Evolutionary conservation across 2,888 invertebrate species (phyloP).

Genomic region (Ophioninae sp.): DNA sequence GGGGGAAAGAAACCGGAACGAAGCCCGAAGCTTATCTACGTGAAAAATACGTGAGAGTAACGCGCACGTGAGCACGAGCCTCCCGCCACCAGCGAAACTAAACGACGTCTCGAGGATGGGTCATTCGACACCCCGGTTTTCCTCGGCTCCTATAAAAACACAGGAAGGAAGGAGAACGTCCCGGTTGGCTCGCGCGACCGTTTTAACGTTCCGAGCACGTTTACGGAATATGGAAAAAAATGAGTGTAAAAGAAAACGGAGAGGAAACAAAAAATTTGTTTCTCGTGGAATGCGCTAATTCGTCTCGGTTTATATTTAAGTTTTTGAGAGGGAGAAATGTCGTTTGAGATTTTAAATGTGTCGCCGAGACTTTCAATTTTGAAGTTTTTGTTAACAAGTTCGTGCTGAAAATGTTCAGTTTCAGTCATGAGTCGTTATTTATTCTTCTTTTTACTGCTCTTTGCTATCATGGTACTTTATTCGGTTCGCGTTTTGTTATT

Average conservation of each 20-base stretch:
- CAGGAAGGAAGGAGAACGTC: conserved; percentile 57
- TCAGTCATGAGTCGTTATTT: background rate
- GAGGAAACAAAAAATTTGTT: conserved; percentile 1
- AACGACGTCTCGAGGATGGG: conserved; percentile 53
- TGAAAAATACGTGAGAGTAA: conserved; percentile 63
- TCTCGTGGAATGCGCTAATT: conserved; percentile 32
- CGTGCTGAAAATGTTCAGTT: background rate
- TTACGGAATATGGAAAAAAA: background rate
- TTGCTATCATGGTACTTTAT: background rate
- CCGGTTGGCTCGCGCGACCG: conserved; percentile 29
- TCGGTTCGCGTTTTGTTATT: background rate
- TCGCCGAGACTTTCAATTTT: too few relatives aligned
- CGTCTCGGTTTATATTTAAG: conserved; percentile 8
- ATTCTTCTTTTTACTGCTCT: background rate
- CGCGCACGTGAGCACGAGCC: conserved; percentile 48
- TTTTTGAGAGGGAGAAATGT: background rate
- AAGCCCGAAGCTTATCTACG: conserved; percentile 64
- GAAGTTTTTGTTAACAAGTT: too few relatives aligned
- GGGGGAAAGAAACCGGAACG: conserved; percentile 45
- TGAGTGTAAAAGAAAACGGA: background rate
- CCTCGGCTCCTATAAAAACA: conserved; percentile 69
- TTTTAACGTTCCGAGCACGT: conserved; percentile 31
- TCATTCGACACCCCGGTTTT: conserved; percentile 65
- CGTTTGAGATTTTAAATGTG: background rate
- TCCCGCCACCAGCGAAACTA: conserved; percentile 49